These are phyloP conservation scores for Rotaria sp. DNA, from an alignment of 2,888 invertebrate species.

Conservation along the genomic window DNA sequence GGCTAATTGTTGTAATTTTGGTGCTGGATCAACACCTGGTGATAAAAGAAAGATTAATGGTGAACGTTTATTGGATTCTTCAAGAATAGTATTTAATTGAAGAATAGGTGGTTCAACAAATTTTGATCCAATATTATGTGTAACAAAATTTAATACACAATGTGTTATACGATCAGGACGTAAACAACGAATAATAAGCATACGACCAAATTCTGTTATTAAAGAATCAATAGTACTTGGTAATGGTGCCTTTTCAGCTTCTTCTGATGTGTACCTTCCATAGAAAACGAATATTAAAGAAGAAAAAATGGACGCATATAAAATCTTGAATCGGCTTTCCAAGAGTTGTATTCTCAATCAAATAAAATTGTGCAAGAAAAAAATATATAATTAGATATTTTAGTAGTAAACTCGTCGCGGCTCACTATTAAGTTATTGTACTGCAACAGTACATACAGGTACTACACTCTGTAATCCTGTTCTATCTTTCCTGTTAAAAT, in stretches of 20 bases:
- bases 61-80: slow-evolving; percentile 71
- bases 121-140: slow-evolving; percentile 68
- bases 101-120: slow-evolving; percentile 79
- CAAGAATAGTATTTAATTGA: slow-evolving; percentile 68
- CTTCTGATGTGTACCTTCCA: slow-evolving; percentile 60
- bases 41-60: slow-evolving; percentile 78
- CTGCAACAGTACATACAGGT: no score
- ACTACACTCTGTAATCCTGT: no score
- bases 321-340: no score
- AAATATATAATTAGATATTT: no score
- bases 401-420: no score
- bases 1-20: slow-evolving; percentile 67
- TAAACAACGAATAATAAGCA: slow-evolving; percentile 71
- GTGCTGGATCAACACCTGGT: slow-evolving; percentile 76
- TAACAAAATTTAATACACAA: slow-evolving; percentile 69
- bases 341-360: no score
- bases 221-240: slow-evolving; percentile 59
- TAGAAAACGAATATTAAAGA: neutral
- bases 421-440: no score
- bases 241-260: slow-evolving; percentile 69
- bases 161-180: slow-evolving; percentile 74
- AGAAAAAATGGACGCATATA: no score
- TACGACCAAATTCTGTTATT: slow-evolving; percentile 65
- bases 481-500: no score
- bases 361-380: no score